These are phyloP conservation scores for Lepus europaeus DNA, from an alignment of 2,113 vertebrate genomes.

Conservation along the genomic window DNA sequence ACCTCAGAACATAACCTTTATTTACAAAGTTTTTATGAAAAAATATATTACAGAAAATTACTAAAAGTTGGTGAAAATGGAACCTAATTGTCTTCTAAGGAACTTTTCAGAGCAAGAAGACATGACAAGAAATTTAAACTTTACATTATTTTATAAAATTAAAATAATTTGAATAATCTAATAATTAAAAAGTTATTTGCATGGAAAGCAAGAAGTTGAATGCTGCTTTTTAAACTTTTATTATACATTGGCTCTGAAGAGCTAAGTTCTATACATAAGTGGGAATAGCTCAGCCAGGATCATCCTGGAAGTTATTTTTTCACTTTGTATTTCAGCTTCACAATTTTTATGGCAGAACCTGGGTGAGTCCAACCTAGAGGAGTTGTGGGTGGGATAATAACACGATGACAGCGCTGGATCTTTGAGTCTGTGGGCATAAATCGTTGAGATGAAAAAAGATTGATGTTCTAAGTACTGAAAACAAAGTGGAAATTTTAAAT, in stretches of 20 bases:
- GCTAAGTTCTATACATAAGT: background rate
- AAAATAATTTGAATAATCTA: background rate
- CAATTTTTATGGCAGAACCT: slow-evolving; percentile 13
- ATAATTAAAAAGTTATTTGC: slow-evolving; percentile 35
- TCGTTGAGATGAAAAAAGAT: background rate
- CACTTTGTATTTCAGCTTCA: background rate
- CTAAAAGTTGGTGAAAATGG: slow-evolving; percentile 20
- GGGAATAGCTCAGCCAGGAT: background rate
- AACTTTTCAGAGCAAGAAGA: slow-evolving; percentile 32
- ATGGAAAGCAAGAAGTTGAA: background rate
- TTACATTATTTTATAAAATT: background rate
- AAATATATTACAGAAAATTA: background rate
- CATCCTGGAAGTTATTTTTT: background rate
- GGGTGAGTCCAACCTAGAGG: background rate
- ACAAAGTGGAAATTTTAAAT: background rate
- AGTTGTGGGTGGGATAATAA: slow-evolving; percentile 19
- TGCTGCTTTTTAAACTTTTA: background rate
- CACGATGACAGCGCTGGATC: background rate
- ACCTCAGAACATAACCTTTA: background rate
- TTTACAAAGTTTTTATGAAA: slow-evolving; percentile 32
- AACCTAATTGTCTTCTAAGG: background rate
- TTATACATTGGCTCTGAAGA: background rate
- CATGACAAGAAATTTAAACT: background rate
- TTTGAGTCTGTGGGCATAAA: background rate
- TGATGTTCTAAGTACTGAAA: background rate